phyloP scores from a whole-genome alignment of 2,888 invertebrate species.

The Entomobrya proxima region DNA sequence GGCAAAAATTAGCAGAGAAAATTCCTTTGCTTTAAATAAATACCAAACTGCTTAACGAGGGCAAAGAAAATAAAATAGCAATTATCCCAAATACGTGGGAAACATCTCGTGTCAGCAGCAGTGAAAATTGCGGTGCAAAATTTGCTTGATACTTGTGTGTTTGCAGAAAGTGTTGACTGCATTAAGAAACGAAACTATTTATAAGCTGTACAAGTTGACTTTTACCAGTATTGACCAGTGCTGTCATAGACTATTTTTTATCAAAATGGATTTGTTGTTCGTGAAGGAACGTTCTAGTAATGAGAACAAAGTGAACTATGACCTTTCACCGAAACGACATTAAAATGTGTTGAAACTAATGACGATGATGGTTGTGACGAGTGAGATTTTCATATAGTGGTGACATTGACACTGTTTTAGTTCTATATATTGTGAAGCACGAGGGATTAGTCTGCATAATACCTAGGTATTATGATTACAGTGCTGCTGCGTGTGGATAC shows the following conservation, averaged over 20 bases:
- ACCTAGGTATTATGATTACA: neutral
- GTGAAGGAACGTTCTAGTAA: neutral
- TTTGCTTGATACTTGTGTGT: too few relatives aligned
- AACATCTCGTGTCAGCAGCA: too few relatives aligned
- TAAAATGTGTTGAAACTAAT: neutral
- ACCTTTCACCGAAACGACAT: constrained; percentile 14
- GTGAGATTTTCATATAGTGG: neutral
- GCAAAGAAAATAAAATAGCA: neutral
- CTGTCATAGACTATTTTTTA: too few relatives aligned
- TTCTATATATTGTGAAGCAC: neutral
- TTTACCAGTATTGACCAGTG: neutral
- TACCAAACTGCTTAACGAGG: too few relatives aligned
- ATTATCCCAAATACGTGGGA: neutral
- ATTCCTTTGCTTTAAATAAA: too few relatives aligned
- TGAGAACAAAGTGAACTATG: constrained; percentile 2
- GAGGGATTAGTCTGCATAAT: neutral
- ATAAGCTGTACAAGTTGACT: neutral
- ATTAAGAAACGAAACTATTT: neutral
- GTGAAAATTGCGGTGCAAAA: too few relatives aligned
- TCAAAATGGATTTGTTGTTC: neutral
- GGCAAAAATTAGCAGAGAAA: neutral
- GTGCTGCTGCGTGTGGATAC: neutral
- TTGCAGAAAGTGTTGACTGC: neutral
- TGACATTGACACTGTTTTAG: constrained; percentile 38
- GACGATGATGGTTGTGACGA: neutral